phyloP scores from a whole-genome alignment of 2,888 invertebrate genomes.

The Folsomia manolachei region DNA sequence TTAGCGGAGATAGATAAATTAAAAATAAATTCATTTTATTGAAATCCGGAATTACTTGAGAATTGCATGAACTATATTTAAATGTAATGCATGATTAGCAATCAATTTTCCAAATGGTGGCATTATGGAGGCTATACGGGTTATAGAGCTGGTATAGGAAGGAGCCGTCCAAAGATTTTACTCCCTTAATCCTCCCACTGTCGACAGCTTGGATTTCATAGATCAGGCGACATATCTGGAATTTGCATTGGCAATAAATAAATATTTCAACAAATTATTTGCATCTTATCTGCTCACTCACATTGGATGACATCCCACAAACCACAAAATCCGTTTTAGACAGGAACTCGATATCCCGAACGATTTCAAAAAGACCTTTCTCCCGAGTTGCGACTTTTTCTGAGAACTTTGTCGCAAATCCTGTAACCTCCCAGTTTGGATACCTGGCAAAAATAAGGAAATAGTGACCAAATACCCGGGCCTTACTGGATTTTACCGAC shows the following conservation, averaged over 20 bases:
- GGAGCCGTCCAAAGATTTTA: not conserved
- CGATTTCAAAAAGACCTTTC: conserved; percentile 1
- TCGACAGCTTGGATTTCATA: not conserved
- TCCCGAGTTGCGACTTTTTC: not conserved
- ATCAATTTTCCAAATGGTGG: too few relatives aligned
- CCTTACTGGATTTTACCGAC: not conserved
- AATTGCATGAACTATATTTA: too few relatives aligned
- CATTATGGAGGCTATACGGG: too few relatives aligned
- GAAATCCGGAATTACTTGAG: too few relatives aligned
- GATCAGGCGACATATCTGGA: not conserved
- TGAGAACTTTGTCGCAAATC: conserved; percentile 3
- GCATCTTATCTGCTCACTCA: too few relatives aligned
- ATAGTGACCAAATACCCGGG: too few relatives aligned
- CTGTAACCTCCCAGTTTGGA: conserved; percentile 17
- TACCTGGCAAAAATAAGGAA: not conserved
- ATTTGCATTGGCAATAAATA: not conserved
- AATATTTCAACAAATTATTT: too few relatives aligned
- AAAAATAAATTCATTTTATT: too few relatives aligned
- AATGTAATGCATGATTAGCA: too few relatives aligned
- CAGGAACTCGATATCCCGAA: conserved; percentile 17
- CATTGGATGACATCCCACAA: conserved; percentile 30
- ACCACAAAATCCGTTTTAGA: conserved; percentile 25
- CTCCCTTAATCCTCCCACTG: too few relatives aligned
- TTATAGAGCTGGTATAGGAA: conserved; percentile 32
- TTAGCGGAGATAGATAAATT: too few relatives aligned